phyloP scores from a whole-genome alignment of 2,888 invertebrate species.

The Hirtodrosophila histrioides region DNA sequence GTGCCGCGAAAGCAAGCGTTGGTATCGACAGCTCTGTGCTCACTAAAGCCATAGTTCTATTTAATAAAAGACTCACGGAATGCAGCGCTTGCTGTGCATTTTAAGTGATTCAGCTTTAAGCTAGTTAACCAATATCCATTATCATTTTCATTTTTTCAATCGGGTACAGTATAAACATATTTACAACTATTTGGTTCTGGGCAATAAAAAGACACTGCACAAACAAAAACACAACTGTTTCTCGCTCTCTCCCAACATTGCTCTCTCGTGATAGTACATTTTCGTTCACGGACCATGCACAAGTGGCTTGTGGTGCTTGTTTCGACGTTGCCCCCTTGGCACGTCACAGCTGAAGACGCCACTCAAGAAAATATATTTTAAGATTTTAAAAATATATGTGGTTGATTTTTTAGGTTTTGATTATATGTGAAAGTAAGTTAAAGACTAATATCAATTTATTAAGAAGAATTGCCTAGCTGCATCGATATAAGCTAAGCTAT shows the following conservation, averaged over 20 bases:
- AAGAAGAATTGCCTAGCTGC: too few species aligned
- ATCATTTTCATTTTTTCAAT: slow-evolving; percentile 21
- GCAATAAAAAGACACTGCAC: slow-evolving; percentile 48
- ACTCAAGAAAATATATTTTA: too few species aligned
- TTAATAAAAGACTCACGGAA: slow-evolving; percentile 4
- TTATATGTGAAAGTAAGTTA: too few species aligned
- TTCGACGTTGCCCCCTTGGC: not conserved
- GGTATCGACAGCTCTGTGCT: slow-evolving; percentile 86
- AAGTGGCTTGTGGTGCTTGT: not conserved
- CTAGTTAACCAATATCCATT: slow-evolving; percentile 1
- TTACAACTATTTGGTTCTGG: slow-evolving; percentile 25
- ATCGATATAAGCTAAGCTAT: too few species aligned
- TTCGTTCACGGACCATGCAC: slow-evolving; percentile 9
- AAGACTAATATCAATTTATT: too few species aligned
- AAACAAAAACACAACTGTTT: slow-evolving; percentile 20
- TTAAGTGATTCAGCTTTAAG: slow-evolving; percentile 37
- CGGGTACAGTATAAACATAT: slow-evolving; percentile 10
- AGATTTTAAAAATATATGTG: too few species aligned
- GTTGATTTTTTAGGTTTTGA: too few species aligned
- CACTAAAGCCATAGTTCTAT: slow-evolving; percentile 28
- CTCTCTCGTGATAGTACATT: slow-evolving; percentile 16
- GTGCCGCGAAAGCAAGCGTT: slow-evolving; percentile 90
- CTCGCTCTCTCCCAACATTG: not conserved
- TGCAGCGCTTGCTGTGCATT: slow-evolving; percentile 18
- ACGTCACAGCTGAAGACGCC: slow-evolving; percentile 4